Evolutionary conservation across 2,797 vertebrate species (phyloP), one percentile per base, ranked within the genome.

Genomic region (Channa striata): DNA sequence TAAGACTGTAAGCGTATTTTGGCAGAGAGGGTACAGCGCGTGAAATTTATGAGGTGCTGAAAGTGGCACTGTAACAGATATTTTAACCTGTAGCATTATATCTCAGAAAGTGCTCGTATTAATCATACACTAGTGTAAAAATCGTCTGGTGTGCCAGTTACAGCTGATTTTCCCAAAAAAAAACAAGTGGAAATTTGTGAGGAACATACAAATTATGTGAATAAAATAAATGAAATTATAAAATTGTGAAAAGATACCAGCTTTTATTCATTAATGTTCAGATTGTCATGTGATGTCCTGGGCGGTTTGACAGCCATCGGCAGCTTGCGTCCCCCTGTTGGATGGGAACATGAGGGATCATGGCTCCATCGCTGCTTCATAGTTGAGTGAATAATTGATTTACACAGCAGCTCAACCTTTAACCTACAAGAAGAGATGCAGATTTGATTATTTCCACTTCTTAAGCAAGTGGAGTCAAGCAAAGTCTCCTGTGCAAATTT

Each of bases 291-390:
- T 40, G 48, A 47, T 62, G 25, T 49, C 50, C 51, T 62, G 25
- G 59, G 21, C 56, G 59, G 75, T 73, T 75, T 82, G 52, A 77
- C 60, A 59, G 54, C 63, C 84, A 40, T 89, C 84, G 83, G 81
- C 62, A 66, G 83, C 66, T 64, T 72, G 72, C 82, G 87, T 91
- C 91, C 89, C 85, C 82, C 74, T 59, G 72, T 73, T 16, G 78
- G 62, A 86, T 72, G 58, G 80, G 60, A 82, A 74, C 73, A 81
- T 84, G 80, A 84, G 80, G 80, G 86, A 89, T 92, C 89, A 90
- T 59, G 51, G 71, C 74, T 75, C 57, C 25, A 44, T 73, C 59
- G 40, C 57, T 78, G 46, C 52, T 77, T 86, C 80, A 87, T 64
- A 79, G 58, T 85, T 81, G 81, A 68, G 76, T 90, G 52, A 70